Evolutionary conservation across 2,888 invertebrate species (phyloP), one percentile per base, ranked within the genome.

Genomic region (Gibbula magus): DNA sequence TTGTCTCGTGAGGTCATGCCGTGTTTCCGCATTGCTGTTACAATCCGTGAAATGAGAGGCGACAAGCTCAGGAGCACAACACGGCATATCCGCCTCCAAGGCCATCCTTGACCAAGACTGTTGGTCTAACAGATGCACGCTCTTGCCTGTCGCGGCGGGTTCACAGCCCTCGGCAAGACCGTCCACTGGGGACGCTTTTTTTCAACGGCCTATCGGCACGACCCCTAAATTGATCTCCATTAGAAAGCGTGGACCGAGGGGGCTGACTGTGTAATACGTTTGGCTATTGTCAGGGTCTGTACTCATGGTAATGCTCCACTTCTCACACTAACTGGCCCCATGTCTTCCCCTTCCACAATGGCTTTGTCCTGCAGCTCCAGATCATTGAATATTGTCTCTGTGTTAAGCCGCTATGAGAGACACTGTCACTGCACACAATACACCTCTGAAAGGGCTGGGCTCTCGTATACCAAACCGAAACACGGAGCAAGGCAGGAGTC

Each of bases 141-240:
- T 10, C 45, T 45, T 13, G 45, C 45, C 45, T 45, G 45, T 45
- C 45, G 45, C 45, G 5, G 10, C 10, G 45, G 13, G 45, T 45
- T 45, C 45, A 45, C 45, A 45, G 45, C 45, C 45, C 45, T 45
- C 45, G 45, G 45, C 45, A 1, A 45, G 45, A 45, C 45, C 45
- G 35, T 32, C 70, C 70, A 20, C 70, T 70, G 25, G 70, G 70
- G 70, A 70, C 70, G 39, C 35, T 39, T 39, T 25, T 66, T 70
- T 70, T 70, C 39, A 35, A 35, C 70, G 13, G 32, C 70, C 70
- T 70, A 32, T 70, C 70, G 35, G 32, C 70, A 35, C 70, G 32
- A 20, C 35, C 16, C 70, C 70, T 20, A 35, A 70, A 70, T 70
- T 70, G 70, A 70, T 70, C 70, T 20, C 39, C 70, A 70, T 70